These are phyloP conservation scores for Nasonia longicornis DNA, from an alignment of 1,140 invertebrate species.

Conservation along the genomic window DNA sequence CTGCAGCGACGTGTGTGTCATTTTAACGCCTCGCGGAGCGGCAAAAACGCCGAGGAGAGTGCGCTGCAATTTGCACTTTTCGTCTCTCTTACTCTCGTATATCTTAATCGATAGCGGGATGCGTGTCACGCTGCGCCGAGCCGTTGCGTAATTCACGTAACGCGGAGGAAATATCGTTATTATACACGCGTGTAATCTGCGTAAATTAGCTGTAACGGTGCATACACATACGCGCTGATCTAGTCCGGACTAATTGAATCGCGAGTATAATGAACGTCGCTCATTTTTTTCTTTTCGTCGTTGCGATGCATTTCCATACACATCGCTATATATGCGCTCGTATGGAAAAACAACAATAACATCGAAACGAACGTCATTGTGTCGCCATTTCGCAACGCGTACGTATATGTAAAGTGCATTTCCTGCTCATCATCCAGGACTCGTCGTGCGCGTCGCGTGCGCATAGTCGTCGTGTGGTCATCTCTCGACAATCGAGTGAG, in stretches of 20 bases:
- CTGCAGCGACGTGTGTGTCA: neutral
- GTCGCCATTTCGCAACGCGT: constrained; percentile 15
- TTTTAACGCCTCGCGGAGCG: constrained; percentile 21
- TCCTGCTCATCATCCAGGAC: constrained; percentile 28
- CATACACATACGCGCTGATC: neutral
- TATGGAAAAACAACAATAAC: neutral
- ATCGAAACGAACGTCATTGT: constrained; percentile 25
- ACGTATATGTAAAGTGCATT: constrained; percentile 19
- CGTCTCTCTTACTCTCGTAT: neutral
- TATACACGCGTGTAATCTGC: neutral
- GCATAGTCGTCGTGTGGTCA: neutral
- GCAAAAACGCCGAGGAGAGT: constrained; percentile 3
- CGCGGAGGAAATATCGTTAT: neutral
- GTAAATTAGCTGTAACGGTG: neutral
- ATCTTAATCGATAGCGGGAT: constrained; percentile 6
- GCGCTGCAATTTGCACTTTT: neutral
- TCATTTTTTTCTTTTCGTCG: neutral
- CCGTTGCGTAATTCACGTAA: constrained; percentile 1
- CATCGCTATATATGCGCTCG: neutral
- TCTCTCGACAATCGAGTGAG: neutral
- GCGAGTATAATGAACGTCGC: neutral
- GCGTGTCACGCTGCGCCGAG: neutral
- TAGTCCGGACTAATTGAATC: neutral
- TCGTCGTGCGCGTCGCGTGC: constrained; percentile 15
- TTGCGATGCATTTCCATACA: neutral